Evolutionary conservation across 1,140 invertebrate species (phyloP).

Genomic region (Glossosoma conforme): DNA sequence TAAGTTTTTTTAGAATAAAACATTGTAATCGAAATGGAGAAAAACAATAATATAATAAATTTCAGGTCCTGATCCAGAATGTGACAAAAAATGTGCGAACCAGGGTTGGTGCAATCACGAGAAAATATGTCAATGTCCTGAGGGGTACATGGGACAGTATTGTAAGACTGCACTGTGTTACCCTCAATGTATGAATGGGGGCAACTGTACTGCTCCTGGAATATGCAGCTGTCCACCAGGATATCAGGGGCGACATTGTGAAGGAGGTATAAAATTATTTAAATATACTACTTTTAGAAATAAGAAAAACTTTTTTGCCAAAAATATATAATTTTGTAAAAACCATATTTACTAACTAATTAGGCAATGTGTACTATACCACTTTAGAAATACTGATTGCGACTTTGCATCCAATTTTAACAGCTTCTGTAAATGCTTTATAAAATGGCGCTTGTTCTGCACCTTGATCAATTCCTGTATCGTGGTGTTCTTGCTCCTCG

Average conservation of each 20-base stretch:
- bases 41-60: conserved; percentile 6
- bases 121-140: conserved; percentile 79
- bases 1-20: no score
- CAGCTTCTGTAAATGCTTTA: conserved; percentile 71
- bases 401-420: conserved; percentile 89
- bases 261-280: conserved; percentile 76
- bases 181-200: conserved; percentile 88
- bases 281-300: no score
- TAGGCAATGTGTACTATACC: no score
- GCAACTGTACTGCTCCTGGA: conserved; percentile 83
- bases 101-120: conserved; percentile 75
- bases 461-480: conserved; percentile 88
- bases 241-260: conserved; percentile 87
- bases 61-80: conserved; percentile 76
- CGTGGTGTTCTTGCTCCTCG: conserved; percentile 98
- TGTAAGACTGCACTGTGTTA: conserved; percentile 86
- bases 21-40: no score
- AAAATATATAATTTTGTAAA: no score
- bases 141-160: conserved; percentile 85
- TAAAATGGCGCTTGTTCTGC: conserved; percentile 95
- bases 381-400: conserved; percentile 94
- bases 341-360: no score
- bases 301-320: not conserved
- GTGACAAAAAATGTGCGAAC: conserved; percentile 79
- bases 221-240: conserved; percentile 80